Evolutionary conservation across 2,797 vertebrate genomes (phyloP).

Genomic region (Rhynchonycteris naso): DNA sequence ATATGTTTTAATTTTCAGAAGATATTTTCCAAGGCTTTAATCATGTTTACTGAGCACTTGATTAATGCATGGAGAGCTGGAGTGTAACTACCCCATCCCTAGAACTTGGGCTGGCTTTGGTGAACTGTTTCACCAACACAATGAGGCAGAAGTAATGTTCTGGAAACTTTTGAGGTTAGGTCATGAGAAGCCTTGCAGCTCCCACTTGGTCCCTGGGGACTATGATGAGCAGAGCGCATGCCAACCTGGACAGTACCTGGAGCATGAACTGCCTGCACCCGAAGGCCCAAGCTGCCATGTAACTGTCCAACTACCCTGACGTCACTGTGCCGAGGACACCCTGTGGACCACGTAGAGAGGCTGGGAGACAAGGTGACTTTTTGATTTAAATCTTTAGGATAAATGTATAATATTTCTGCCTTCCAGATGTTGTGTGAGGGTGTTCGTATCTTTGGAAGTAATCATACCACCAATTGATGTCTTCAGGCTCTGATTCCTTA

Average conservation of each 20-base stretch:
- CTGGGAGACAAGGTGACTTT: neutral
- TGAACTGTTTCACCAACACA: neutral
- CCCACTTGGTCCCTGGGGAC: neutral
- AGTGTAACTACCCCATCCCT: neutral
- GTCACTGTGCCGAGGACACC: neutral
- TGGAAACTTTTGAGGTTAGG: neutral
- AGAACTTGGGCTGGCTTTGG: conserved; percentile 21
- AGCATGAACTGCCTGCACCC: neutral
- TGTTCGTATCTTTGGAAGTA: neutral
- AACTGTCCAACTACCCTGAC: neutral
- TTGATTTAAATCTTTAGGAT: neutral
- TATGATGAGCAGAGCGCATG: neutral
- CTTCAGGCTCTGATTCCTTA: neutral
- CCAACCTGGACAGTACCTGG: neutral
- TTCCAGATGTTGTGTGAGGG: neutral
- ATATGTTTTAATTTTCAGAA: neutral
- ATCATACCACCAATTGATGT: neutral
- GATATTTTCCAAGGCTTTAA: conserved; percentile 33
- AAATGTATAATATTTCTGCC: neutral
- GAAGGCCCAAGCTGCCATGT: neutral
- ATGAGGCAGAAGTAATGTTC: neutral
- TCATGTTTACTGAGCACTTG: neutral
- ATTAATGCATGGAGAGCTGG: neutral
- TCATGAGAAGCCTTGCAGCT: neutral
- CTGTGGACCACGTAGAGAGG: neutral